Evolutionary conservation across 2,113 vertebrate genomes (phyloP).

Genomic region (Notarius quadriscutis): DNA sequence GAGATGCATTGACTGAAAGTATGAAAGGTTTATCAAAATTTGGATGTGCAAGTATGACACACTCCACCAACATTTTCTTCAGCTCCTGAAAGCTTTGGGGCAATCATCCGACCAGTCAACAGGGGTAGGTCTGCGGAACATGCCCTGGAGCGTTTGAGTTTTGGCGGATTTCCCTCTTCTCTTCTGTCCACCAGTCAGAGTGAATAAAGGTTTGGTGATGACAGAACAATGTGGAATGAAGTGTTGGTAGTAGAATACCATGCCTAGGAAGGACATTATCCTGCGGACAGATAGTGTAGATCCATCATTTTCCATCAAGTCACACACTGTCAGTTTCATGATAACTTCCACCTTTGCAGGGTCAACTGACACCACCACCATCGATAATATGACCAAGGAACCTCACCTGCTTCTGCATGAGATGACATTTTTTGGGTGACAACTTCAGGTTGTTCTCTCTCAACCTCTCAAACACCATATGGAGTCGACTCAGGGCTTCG

Average conservation of each 20-base stretch:
- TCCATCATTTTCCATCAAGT: conserved; percentile 19
- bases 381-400: conserved; percentile 3
- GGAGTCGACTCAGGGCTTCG: background rate
- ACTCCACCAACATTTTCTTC: background rate
- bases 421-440: background rate
- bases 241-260: conserved; percentile 10
- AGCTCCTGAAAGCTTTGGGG: background rate
- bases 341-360: conserved; percentile 15
- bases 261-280: conserved; percentile 47
- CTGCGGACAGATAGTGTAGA: conserved; percentile 19
- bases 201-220: conserved; percentile 15
- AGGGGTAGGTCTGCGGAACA: background rate
- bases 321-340: background rate
- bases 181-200: conserved; percentile 26
- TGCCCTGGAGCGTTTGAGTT: background rate
- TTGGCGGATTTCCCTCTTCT: background rate
- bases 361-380: background rate
- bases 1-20: background rate
- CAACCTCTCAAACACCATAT: background rate
- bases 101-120: conserved; percentile 35
- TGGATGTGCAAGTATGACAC: conserved; percentile 37
- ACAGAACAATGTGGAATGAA: conserved; percentile 32
- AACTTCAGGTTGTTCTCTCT: background rate
- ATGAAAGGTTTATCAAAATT: background rate
- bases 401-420: background rate